phyloP scores from a whole-genome alignment of 2,888 invertebrate genomes.

The Metopia argyrocephala region DNA sequence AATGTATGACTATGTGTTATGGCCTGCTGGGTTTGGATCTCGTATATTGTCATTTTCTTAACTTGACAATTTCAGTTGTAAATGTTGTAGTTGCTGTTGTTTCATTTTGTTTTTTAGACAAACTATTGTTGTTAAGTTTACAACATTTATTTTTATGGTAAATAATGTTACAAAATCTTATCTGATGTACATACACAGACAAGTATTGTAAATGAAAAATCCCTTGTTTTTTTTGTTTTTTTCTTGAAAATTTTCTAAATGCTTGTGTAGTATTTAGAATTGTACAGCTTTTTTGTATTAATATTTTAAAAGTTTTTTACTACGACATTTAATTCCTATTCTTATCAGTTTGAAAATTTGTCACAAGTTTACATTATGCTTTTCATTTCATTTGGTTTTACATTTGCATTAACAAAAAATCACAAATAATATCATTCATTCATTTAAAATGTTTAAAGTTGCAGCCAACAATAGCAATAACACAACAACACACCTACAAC shows the following conservation, averaged over 20 bases:
- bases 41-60: slow-evolving; percentile 7
- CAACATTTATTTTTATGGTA: slow-evolving; percentile 47
- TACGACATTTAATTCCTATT: slow-evolving; percentile 42
- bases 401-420: slow-evolving; percentile 58
- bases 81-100: slow-evolving; percentile 33
- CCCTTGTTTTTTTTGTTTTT: slow-evolving; percentile 4
- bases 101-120: neutral
- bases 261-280: too few species aligned
- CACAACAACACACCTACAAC: slow-evolving; percentile 58
- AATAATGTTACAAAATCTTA: slow-evolving; percentile 58
- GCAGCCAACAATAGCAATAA: slow-evolving; percentile 24
- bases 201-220: slow-evolving; percentile 32
- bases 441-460: neutral
- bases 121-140: slow-evolving; percentile 22
- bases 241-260: neutral
- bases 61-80: slow-evolving; percentile 59
- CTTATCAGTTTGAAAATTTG: slow-evolving; percentile 59
- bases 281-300: neutral
- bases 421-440: slow-evolving; percentile 1
- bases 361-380: slow-evolving; percentile 47
- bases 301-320: slow-evolving; percentile 5
- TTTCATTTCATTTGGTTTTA: slow-evolving; percentile 38
- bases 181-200: slow-evolving; percentile 39
- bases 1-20: slow-evolving; percentile 20
- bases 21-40: slow-evolving; percentile 47